Evolutionary conservation across 1,140 invertebrate species (phyloP), one percentile per base, ranked within the genome.

Genomic region (Drosophila simulans): DNA sequence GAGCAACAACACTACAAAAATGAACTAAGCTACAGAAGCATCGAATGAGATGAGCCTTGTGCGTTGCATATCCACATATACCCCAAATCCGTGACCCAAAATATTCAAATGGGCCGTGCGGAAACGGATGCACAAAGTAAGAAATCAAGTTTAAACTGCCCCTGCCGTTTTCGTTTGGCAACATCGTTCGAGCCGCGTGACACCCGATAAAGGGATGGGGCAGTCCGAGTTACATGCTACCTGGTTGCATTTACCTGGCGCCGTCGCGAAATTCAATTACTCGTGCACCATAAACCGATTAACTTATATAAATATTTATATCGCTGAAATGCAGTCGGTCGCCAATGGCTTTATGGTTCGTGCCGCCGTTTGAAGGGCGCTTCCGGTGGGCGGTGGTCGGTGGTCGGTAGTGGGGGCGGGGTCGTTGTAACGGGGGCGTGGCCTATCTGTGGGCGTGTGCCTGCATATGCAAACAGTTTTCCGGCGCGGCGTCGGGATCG

Each of bases 241-340:
- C 65, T 70, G 65, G 70, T 31, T 73, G 49, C 68, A 57, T 71
- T 71, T 73, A 74, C 69, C 71, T 65, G 72, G 72, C 53, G 71
- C 72, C 72, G 60, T 74, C 46, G 62, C 62, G 71, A 70, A 88
- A 88, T 88, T 88, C 83, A 88, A 88, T 88, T 88, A 88, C 84
- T 88, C 84, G 83, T 88, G 83, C 84, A 48, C 84, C 83, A 88
- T 88, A 88, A 88, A 89, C 83, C 83, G 83, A 88, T 88, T 88
- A 88, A 88, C 84, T 88, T 88, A 75, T 88, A 88, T 88, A 89
- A 88, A 88, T 88, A 88, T 88, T 88, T 88, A 88, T 88, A 88
- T 88, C 83, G 75, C 45, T 80, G 79, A 88, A 79, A 77, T 80
- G 84, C 83, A 88, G 78, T 74, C 63, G 56, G 60, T 56, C 42